Evolutionary conservation across 2,113 vertebrate species (phyloP).

Genomic region (Hiodon tergisus): DNA sequence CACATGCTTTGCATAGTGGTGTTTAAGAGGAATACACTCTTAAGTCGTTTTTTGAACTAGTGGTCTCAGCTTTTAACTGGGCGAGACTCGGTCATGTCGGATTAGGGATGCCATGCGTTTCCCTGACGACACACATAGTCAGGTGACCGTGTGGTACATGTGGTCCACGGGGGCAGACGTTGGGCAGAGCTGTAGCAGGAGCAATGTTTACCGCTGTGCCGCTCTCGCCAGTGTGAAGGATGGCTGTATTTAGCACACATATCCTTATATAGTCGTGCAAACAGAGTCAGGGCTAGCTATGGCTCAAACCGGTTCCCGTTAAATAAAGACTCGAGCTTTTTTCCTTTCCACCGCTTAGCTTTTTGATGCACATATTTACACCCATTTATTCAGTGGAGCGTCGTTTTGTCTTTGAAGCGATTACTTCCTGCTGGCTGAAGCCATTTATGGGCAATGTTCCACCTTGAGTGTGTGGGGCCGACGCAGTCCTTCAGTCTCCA

Average conservation of each 20-base stretch:
- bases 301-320: neutral
- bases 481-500: neutral
- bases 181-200: neutral
- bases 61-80: no score
- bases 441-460: neutral
- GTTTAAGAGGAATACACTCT: no score
- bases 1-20: no score
- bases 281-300: conserved; percentile 17
- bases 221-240: conserved; percentile 48
- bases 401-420: neutral
- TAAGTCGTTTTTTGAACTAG: no score
- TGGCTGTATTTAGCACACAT: conserved; percentile 54
- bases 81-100: no score
- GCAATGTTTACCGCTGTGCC: conserved; percentile 1
- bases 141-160: neutral
- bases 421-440: neutral
- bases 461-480: no score
- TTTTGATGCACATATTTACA: conserved; percentile 7
- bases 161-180: neutral
- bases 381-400: neutral
- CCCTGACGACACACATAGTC: neutral
- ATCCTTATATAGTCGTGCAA: conserved; percentile 65
- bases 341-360: neutral
- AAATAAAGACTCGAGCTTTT: conserved; percentile 7
- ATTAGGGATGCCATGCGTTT: no score